These are phyloP conservation scores for Chymomyza costata DNA, from an alignment of 1,140 invertebrate species.

Conservation along the genomic window DNA sequence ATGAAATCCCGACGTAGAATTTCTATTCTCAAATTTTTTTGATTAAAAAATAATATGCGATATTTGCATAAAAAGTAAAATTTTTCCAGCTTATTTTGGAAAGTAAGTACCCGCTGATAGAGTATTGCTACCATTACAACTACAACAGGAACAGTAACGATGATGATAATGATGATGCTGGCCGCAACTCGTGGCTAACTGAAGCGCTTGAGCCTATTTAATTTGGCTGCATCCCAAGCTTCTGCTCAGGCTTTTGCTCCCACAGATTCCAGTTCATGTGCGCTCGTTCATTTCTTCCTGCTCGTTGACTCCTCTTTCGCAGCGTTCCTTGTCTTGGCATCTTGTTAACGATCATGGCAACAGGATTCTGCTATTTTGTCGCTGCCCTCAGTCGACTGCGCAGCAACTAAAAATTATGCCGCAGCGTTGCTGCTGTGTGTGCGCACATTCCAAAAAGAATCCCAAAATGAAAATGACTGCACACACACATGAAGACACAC, in stretches of 20 bases:
- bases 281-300: conserved; percentile 21
- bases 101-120: too few species aligned
- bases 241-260: conserved; percentile 59
- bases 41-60: too few species aligned
- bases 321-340: conserved; percentile 59
- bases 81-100: too few species aligned
- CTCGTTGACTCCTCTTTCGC: neutral
- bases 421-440: conserved; percentile 24
- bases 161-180: too few species aligned
- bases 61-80: too few species aligned
- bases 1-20: too few species aligned
- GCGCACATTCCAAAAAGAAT: conserved; percentile 62
- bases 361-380: conserved; percentile 72
- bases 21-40: too few species aligned
- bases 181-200: conserved; percentile 60
- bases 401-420: conserved; percentile 48
- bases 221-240: conserved; percentile 70
- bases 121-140: too few species aligned
- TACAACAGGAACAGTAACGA: conserved; percentile 6
- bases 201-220: conserved; percentile 68
- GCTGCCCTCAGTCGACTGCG: conserved; percentile 52
- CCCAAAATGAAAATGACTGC: conserved; percentile 64
- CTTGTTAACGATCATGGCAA: conserved; percentile 72
- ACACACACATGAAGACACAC: conserved; percentile 25
- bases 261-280: conserved; percentile 65